Conservation (phyloP, 2,797 vertebrate genomes). For the Hafferia zeledoni region DNA sequence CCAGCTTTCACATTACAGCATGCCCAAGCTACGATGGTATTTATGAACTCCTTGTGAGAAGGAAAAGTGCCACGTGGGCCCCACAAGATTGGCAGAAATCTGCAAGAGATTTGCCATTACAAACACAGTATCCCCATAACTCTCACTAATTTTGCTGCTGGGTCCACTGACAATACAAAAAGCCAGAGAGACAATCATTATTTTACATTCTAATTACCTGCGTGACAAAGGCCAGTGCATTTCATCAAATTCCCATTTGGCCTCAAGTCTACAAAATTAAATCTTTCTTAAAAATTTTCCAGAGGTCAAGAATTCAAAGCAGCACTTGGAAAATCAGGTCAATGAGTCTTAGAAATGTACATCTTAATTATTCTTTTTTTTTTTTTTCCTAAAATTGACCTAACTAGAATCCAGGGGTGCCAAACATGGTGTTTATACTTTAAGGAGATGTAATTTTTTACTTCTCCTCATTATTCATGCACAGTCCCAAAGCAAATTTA, state of each 20-base stretch:
- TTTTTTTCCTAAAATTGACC: background rate
- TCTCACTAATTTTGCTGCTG: background rate
- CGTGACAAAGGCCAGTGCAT: background rate
- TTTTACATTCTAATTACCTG: conserved; percentile 20
- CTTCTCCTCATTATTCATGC: background rate
- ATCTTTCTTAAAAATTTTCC: background rate
- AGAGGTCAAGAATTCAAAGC: conserved; percentile 1
- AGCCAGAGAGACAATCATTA: background rate
- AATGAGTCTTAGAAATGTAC: background rate
- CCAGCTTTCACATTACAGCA: background rate
- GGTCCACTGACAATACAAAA: background rate
- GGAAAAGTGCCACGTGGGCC: background rate
- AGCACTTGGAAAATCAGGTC: background rate
- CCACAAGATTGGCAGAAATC: background rate
- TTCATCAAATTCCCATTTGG: background rate
- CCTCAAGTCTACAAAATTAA: background rate
- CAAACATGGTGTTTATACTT: background rate
- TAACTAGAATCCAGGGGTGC: background rate
- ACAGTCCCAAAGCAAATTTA: conserved; percentile 31
- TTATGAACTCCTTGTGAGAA: background rate
- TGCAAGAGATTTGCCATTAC: background rate
- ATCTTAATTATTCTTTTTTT: background rate
- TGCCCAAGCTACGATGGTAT: rapidly evolving
- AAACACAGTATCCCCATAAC: background rate
- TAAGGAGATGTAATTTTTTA: background rate